Percentiles rank a stretch among this genome's conserved stretches.
Evolutionary conservation across 2,797 vertebrate genomes (phyloP).

Genomic region (Astyanax mexicanus): DNA sequence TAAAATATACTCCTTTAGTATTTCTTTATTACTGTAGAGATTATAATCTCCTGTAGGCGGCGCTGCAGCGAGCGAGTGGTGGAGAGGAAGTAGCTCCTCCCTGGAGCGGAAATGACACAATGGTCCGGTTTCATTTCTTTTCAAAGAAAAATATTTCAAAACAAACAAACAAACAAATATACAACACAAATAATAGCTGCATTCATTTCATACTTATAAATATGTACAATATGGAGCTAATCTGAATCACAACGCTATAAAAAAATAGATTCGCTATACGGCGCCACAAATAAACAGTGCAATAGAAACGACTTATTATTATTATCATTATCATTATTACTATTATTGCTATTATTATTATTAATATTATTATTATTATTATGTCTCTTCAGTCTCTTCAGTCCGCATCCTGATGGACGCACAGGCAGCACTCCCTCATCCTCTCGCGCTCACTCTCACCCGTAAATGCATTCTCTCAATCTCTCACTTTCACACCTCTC

Average conservation of each 20-base stretch:
- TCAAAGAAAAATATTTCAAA: constrained; percentile 79
- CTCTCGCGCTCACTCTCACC: neutral
- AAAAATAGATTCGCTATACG: constrained; percentile 95
- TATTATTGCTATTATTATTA: constrained; percentile 23
- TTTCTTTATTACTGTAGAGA: constrained; percentile 71
- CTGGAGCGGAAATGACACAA: constrained; percentile 81
- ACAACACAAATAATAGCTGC: constrained; percentile 78
- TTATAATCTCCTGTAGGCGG: constrained; percentile 80
- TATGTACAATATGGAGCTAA: constrained; percentile 73
- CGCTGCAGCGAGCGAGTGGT: constrained; percentile 85
- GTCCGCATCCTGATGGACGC: constrained; percentile 68
- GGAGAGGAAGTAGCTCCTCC: constrained; percentile 73
- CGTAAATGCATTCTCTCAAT: neutral
- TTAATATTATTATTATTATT: neutral
- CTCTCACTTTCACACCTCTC: neutral
- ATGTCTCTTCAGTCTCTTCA: constrained; percentile 27
- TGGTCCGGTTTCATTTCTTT: constrained; percentile 82
- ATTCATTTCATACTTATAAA: constrained; percentile 77
- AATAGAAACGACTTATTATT: constrained; percentile 77
- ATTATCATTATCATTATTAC: constrained; percentile 23
- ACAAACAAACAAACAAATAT: constrained; percentile 57
- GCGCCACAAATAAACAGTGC: constrained; percentile 89
- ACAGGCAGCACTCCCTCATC: constrained; percentile 30
- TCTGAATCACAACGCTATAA: constrained; percentile 91
- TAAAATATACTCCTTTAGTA: constrained; percentile 75